Evolutionary conservation across 2,113 vertebrate genomes (phyloP).

Genomic region (Neolamprologus ventralis): DNA sequence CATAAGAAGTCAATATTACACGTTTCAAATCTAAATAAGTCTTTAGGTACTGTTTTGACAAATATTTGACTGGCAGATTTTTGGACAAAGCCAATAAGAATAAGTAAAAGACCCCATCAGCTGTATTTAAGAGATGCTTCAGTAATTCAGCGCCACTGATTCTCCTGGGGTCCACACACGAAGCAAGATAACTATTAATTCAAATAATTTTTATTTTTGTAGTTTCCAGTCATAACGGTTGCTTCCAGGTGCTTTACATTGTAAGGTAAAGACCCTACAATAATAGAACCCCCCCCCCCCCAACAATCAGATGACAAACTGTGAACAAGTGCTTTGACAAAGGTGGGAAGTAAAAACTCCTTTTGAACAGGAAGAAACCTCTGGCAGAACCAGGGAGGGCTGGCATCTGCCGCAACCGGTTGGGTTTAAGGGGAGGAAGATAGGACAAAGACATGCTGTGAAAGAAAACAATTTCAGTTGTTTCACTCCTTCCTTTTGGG

Average conservation of each 20-base stretch:
- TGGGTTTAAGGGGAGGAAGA: not conserved
- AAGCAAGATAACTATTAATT: not conserved
- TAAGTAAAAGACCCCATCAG: not conserved
- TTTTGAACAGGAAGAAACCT: not conserved
- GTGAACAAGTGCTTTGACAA: not conserved
- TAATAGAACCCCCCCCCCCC: rapidly evolving
- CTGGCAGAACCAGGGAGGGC: not conserved
- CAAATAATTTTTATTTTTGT: not conserved
- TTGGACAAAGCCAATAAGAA: not conserved
- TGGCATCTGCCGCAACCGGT: rapidly evolving
- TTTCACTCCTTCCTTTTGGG: not conserved
- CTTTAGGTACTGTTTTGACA: not conserved
- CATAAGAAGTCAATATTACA: not conserved
- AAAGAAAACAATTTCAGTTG: not conserved
- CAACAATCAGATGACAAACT: not conserved
- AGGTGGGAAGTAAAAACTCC: not conserved
- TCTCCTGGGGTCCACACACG: not conserved
- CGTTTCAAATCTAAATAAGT: not conserved
- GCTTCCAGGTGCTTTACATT: not conserved
- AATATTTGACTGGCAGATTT: not conserved
- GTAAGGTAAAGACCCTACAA: not conserved
- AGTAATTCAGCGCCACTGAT: too few relatives aligned
- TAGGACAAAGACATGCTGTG: not conserved
- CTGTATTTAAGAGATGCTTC: too few relatives aligned
- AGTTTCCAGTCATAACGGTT: not conserved